Base-by-base conservation (phyloP, 2,888 invertebrate genomes). In the Norana najaformis region DNA sequence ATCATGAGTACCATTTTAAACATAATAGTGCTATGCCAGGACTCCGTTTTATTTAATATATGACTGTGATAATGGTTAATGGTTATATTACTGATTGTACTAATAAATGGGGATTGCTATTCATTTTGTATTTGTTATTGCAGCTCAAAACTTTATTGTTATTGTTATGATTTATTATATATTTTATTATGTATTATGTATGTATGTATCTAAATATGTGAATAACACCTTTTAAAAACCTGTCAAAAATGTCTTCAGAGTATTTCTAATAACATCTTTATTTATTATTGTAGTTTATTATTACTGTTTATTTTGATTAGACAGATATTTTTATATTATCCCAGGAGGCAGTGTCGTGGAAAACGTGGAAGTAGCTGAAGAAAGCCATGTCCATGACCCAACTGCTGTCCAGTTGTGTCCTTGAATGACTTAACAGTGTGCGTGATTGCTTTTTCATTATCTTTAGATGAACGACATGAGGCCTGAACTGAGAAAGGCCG, bases 391-490 rank as follows among this genome's bases (percentile, higher is more conserved):
- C 69, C 69, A 69, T 69, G 69, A 69, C 69, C n/a, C n/a, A 69
- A 30, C 69, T 69, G 69, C 11, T 69, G 30, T n/a, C 11, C 69
- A 69, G 69, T 69, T 69, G 69, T 69, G 30, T 4, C 30, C 69
- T 69, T 69, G 69, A 69, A 23, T 5, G 47, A 47, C 47, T 47
- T 3, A 47, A 30, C 1, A n/a, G n/a, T n/a, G 30, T 69, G 69
- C 5, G 30, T n/a, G 69, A 69, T 69, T 69, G n/a, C 30, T 69
- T 30, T 88, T 88, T 88, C 41, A 38, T 88, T 88, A 34, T 38
- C 34, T 30, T 34, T 34, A 89, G 89, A 89, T 89, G 89, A 37
- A 41, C 8, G 89, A 69, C 34, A n/a, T 89, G 3, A 89, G n/a
- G 23, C 89, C 47, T 47, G 89, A n/a, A 34, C 47, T 47, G 47